A percentile compares a stretch with the other conserved stretches of the same genome.
phyloP scores from a whole-genome alignment of 2,113 vertebrate genomes.

The Chaetops frenatus region DNA sequence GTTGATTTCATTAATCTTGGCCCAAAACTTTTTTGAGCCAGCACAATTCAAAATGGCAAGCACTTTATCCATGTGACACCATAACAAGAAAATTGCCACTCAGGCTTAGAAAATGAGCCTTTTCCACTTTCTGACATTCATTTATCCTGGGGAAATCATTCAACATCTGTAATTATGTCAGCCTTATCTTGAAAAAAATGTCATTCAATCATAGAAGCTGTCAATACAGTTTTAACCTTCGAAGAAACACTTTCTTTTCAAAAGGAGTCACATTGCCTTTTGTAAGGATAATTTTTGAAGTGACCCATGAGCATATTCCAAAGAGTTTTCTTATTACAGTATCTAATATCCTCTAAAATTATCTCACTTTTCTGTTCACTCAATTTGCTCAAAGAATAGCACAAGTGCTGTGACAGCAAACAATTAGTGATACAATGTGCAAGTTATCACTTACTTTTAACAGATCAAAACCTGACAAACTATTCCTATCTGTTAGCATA shows the following conservation, averaged over 20 bases:
- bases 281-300: conserved; percentile 1
- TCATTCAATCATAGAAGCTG: neutral
- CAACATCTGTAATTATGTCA: conserved; percentile 56
- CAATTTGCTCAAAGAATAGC: neutral
- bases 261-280: conserved; percentile 16
- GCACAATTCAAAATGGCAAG: conserved; percentile 21
- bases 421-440: neutral
- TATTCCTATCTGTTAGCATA: neutral
- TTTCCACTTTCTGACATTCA: conserved; percentile 64
- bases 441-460: neutral
- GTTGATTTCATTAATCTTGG: conserved; percentile 68
- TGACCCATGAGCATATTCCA: conserved; percentile 4
- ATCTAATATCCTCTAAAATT: neutral
- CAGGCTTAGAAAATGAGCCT: conserved; percentile 58
- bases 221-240: conserved; percentile 50
- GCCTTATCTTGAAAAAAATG: conserved; percentile 44
- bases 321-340: neutral
- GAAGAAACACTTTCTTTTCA: conserved; percentile 47
- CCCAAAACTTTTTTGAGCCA: conserved; percentile 30
- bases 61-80: conserved; percentile 62
- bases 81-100: conserved; percentile 67
- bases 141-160: conserved; percentile 58
- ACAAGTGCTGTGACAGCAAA: neutral
- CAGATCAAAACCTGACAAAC: neutral
- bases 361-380: conserved; percentile 8